Percentiles rank a stretch among this genome's conserved stretches.
phyloP scores from a whole-genome alignment of 2,797 vertebrate species.

The Poecilia gillii region DNA sequence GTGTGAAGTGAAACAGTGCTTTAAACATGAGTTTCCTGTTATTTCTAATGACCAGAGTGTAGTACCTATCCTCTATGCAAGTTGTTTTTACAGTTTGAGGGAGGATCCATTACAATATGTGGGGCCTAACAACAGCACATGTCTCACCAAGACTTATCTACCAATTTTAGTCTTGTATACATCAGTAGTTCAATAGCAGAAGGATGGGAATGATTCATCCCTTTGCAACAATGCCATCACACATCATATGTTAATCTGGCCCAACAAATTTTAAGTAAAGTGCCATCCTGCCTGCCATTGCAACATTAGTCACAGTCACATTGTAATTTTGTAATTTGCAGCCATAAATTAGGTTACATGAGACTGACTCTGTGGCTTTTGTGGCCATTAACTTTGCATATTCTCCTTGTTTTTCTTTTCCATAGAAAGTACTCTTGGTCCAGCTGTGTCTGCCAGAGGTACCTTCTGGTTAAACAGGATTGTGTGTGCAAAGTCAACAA shows the following conservation, averaged over 20 bases:
- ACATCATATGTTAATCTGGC: conserved; percentile 6
- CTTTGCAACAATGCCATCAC: not conserved
- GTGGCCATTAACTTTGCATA: not conserved
- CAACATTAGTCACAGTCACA: not conserved
- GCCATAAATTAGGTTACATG: not conserved
- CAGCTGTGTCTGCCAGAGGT: not conserved
- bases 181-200: not conserved
- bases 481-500: not conserved
- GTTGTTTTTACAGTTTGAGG: not conserved
- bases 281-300: not conserved
- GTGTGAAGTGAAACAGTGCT: not conserved
- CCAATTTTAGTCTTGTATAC: not conserved
- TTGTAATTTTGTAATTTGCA: not conserved
- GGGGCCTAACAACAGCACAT: not conserved
- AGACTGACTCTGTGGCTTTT: not conserved
- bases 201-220: not conserved
- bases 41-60: not conserved
- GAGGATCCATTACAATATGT: not conserved
- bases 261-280: not conserved
- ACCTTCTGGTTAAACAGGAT: not conserved
- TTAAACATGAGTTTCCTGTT: not conserved
- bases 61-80: not conserved
- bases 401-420: not conserved
- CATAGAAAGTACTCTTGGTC: not conserved
- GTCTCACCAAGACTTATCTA: not conserved